Evolutionary conservation across 2,797 vertebrate species (phyloP).

Genomic region (Dicrostonyx torquatus): DNA sequence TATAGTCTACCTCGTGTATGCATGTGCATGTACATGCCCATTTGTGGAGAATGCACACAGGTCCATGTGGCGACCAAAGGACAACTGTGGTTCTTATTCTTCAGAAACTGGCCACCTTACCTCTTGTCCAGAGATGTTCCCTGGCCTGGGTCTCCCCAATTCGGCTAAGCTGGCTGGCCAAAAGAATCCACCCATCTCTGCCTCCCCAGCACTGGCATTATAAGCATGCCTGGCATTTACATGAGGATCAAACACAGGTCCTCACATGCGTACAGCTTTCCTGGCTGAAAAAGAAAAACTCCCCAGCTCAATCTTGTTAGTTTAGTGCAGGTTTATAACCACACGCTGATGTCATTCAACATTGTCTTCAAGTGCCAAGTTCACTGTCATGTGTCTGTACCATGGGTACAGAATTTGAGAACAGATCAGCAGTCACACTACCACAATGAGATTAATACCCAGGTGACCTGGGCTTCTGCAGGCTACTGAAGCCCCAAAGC

Average conservation of each 20-base stretch:
- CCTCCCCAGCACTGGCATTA: neutral
- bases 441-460: neutral
- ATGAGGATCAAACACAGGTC: neutral
- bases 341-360: neutral
- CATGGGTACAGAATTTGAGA: neutral
- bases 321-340: constrained; percentile 17
- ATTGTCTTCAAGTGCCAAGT: neutral
- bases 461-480: neutral
- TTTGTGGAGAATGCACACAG: neutral
- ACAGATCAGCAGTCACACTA: neutral
- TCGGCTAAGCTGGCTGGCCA: neutral
- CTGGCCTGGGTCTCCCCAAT: neutral
- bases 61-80: neutral
- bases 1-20: neutral
- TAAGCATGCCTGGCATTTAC: neutral
- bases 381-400: neutral
- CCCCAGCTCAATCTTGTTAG: neutral
- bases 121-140: neutral
- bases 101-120: neutral
- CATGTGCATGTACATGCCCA: neutral
- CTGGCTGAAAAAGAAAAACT: neutral
- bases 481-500: neutral
- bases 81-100: neutral
- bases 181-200: neutral
- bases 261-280: neutral